These are phyloP conservation scores for Lepidocyrtoides sp. DNA, from an alignment of 2,888 invertebrate genomes.

Conservation along the genomic window DNA sequence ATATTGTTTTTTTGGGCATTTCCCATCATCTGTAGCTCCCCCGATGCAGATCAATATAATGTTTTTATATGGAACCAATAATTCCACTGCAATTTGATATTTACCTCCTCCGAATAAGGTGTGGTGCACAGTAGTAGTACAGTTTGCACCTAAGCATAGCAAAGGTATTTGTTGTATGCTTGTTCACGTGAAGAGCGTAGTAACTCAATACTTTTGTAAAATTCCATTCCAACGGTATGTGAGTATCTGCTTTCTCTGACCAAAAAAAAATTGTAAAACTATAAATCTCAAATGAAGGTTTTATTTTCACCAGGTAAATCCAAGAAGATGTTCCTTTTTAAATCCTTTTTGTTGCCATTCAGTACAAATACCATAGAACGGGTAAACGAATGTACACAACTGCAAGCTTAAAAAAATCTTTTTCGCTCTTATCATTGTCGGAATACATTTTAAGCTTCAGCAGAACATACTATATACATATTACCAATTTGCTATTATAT, in stretches of 20 bases:
- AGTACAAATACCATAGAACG: too few species aligned
- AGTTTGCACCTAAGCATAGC: too few species aligned
- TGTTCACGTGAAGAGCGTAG: background rate
- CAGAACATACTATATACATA: conserved; percentile 3
- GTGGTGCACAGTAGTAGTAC: background rate
- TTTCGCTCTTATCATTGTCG: background rate
- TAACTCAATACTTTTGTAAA: background rate
- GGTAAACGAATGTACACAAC: background rate
- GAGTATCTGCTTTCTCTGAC: background rate
- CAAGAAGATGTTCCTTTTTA: conserved; percentile 43
- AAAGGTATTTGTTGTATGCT: background rate
- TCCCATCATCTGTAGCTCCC: too few species aligned
- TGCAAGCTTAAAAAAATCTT: too few species aligned
- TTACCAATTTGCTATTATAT: conserved; percentile 24
- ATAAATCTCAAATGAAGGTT: conserved; percentile 63
- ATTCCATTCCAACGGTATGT: background rate
- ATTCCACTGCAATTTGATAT: background rate
- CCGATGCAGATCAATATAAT: background rate
- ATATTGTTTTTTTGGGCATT: too few species aligned
- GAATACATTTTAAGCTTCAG: conserved; percentile 9
- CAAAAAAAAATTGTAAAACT: conserved; percentile 22
- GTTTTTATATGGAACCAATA: background rate
- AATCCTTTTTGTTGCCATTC: conserved; percentile 33
- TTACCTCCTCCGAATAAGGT: background rate
- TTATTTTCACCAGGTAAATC: conserved; percentile 49